Evolutionary conservation across 2,797 vertebrate species (phyloP).

Genomic region (Macropodus opercularis): DNA sequence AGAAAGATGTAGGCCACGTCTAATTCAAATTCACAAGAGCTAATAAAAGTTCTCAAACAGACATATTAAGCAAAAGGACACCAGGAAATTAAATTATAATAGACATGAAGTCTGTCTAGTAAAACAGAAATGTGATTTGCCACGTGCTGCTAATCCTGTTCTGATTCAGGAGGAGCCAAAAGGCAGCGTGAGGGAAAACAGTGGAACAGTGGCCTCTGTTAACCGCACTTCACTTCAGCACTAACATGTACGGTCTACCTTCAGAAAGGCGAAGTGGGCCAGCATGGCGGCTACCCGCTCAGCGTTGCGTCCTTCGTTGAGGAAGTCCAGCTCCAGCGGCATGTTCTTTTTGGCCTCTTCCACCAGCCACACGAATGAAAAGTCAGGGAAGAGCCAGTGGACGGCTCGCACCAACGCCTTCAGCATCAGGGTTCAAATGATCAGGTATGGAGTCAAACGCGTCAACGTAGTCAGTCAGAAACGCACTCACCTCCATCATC

Average conservation of each 20-base stretch:
- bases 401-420: constrained; percentile 88
- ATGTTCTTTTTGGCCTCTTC: constrained; percentile 98
- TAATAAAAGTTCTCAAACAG: constrained; percentile 42
- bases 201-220: constrained; percentile 31
- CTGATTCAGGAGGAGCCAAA: constrained; percentile 21
- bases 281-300: constrained; percentile 91
- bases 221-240: constrained; percentile 8
- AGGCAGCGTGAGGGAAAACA: constrained; percentile 15
- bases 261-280: constrained; percentile 88
- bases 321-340: constrained; percentile 94
- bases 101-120: constrained; percentile 29
- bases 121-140: constrained; percentile 38
- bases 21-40: constrained; percentile 27
- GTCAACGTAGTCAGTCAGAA: not conserved
- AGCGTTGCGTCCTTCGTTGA: constrained; percentile 93
- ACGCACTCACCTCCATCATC: constrained; percentile 91
- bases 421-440: not conserved
- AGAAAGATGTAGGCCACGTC: constrained; percentile 27
- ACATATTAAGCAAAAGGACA: constrained; percentile 36
- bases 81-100: constrained; percentile 53
- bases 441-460: not conserved
- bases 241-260: too few relatives aligned
- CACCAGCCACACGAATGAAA: constrained; percentile 96
- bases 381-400: constrained; percentile 95
- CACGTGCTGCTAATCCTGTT: constrained; percentile 13